Base-by-base conservation (phyloP, 1,140 invertebrate genomes). In the Macrobrachium rosenbergii region DNA sequence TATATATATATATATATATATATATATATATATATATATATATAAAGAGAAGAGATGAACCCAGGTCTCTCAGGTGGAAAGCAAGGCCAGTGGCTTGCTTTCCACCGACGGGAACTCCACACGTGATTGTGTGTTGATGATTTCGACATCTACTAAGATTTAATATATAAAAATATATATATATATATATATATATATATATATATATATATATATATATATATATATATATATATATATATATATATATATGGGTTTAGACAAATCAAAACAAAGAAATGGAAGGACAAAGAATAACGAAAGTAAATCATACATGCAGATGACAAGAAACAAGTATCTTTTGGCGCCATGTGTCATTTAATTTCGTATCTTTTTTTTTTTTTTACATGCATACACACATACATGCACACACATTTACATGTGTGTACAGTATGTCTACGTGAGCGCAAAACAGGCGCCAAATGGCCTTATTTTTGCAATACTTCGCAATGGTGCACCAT, bases 171-270 rank as follows among this genome's bases (percentile, higher is more conserved):
- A 69, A 17, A 69, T 69, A 69, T 69, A n/a, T 69, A n/a, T 69
- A n/a, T 69, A n/a, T 69, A n/a, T 69, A n/a, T 69, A n/a, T 69
- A n/a, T 69, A 69, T 67, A 67, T 67, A 67, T 67, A 67, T 67
- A 67, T 67, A 67, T 67, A 67, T 67, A 67, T 67, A 67, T 67
- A 67, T 67, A 17, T 67, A 17, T 67, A 67, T 67, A 17, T 67
- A 67, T 67, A 67, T 67, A 67, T 67, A 67, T 67, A 67, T 67
- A 67, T 67, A 67, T 67, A 67, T 67, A 67, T 67, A 21, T 28
- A 67, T 67, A 67, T 67, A 67, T 67, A 67, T 67, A 67, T 28
- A 12, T 67, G 16, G 7, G 16, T 67, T 14, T 67, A n/a, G 8
- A 67, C 17, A 67, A 5, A 67, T 67, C 5, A 28, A n/a, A 37